Base-by-base conservation (phyloP, 2,113 vertebrate species). In the Pygoscelis adeliae region DNA sequence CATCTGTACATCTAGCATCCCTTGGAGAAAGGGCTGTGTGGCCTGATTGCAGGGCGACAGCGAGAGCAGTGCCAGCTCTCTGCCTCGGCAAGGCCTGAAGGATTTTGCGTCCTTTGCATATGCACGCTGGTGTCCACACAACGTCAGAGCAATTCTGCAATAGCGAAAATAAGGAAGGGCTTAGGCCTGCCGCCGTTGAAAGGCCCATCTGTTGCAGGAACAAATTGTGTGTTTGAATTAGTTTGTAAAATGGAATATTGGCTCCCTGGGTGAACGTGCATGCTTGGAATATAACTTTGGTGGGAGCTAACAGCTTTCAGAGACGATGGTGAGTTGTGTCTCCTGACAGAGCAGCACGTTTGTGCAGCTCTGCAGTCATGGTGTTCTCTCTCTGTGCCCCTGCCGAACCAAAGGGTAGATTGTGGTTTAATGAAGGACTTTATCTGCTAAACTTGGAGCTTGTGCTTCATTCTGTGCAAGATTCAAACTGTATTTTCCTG, bases 311-410 rank as follows among this genome's bases (percentile, higher is more conserved):
- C 0, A 3, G 82, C 62, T 80, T 84, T 77, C 49, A 6, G 62
- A 80, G 86, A 9, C 3, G 19, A 21, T 22, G 74, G 65, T 65
- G 81, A 74, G 73, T n/a, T 44, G 50, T 72, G 52, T 67, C n/a
- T 89, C 44, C 46, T 2, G 27, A 47, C 0, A 4, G 79, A 2
- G 2, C 59, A 53, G 77, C 8, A 4, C 0, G 1, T 18, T 34
- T 10, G 42, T 36, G 78, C 3, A 3, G 74, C 82, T 91, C 71
- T 69, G 72, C 80, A 9, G 47, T 46, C 19, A 0, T 1, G 5
- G 5, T n/a, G 32, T 14, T 83, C 63, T 52, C 52, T 29, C 34
- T 19, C 52, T 6, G 34, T 78, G 63, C 36, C 29, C 10, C 61
- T 49, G 63, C 67, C 2, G 10, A 77, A 10, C 20, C n/a, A 7